Evolutionary conservation across 2,888 invertebrate species (phyloP).

Genomic region (Drosophila pseudotalamancana): DNA sequence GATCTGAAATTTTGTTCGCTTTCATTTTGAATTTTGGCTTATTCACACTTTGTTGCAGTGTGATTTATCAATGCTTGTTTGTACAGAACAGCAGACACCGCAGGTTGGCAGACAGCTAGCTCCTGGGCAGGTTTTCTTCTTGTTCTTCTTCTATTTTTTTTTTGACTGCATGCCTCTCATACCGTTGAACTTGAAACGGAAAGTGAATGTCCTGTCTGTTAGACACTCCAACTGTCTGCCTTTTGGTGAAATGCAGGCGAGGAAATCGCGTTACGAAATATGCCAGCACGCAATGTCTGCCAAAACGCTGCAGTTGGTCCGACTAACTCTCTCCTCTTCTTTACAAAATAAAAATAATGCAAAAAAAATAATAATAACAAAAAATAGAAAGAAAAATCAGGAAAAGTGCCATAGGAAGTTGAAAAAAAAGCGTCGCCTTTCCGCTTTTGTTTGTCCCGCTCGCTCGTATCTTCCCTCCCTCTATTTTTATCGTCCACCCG

Average conservation of each 20-base stretch:
- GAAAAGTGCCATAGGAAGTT: constrained; percentile 50
- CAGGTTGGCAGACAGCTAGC: constrained; percentile 17
- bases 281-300: constrained; percentile 71
- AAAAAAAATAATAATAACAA: background rate
- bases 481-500: constrained; percentile 50
- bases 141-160: too few relatives aligned
- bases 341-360: constrained; percentile 6
- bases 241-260: constrained; percentile 55
- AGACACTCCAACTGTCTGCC: constrained; percentile 71
- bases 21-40: constrained; percentile 3
- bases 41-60: constrained; percentile 12
- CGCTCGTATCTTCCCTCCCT: constrained; percentile 15
- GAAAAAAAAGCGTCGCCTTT: constrained; percentile 47
- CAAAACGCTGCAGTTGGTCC: constrained; percentile 58
- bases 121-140: background rate
- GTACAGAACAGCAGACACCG: constrained; percentile 2
- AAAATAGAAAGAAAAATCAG: background rate
- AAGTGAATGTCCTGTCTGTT: constrained; percentile 77
- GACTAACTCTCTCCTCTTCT: constrained; percentile 5
- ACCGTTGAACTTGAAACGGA: constrained; percentile 75
- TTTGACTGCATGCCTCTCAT: constrained; percentile 42
- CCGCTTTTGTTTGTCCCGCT: constrained; percentile 48
- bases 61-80: constrained; percentile 18
- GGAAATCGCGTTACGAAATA: constrained; percentile 56
- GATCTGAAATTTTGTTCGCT: background rate